Percentiles rank a stretch among this genome's conserved stretches.
Evolutionary conservation across 2,797 vertebrate species (phyloP).

Genomic region (Menidia menidia): DNA sequence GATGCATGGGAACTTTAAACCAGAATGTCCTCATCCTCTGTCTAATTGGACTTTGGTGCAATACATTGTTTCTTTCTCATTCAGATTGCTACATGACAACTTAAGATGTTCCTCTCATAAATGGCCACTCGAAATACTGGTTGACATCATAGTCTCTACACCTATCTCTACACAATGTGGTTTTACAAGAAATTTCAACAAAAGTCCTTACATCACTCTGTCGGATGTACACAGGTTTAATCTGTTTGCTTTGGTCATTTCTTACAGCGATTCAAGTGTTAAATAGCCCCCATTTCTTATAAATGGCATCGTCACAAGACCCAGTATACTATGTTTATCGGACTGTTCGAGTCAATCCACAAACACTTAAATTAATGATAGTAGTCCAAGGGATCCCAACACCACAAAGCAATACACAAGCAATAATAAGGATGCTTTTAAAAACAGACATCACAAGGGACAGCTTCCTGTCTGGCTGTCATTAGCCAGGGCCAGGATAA

Average conservation of each 20-base stretch:
- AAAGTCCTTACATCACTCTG: not conserved
- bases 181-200: not conserved
- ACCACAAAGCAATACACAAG: constrained; percentile 66
- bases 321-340: not conserved
- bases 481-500: constrained; percentile 68
- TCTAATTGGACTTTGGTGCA: not conserved
- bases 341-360: constrained; percentile 15
- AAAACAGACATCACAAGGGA: constrained; percentile 72
- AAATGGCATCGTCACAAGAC: not conserved
- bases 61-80: too few species aligned
- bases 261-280: too few species aligned
- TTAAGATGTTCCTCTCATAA: not conserved
- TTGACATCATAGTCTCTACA: not conserved
- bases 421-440: constrained; percentile 70
- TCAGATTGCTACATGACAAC: not conserved
- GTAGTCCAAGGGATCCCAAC: constrained; percentile 45
- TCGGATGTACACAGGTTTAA: not conserved
- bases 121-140: not conserved
- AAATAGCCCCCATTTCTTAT: not conserved
- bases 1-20: too few species aligned
- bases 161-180: too few species aligned
- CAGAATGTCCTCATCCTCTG: too few species aligned
- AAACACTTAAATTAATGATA: constrained; percentile 63
- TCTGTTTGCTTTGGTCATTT: not conserved
- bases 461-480: constrained; percentile 73